phyloP scores from a whole-genome alignment of 1,140 invertebrate species.

The Anastatus disparis region DNA sequence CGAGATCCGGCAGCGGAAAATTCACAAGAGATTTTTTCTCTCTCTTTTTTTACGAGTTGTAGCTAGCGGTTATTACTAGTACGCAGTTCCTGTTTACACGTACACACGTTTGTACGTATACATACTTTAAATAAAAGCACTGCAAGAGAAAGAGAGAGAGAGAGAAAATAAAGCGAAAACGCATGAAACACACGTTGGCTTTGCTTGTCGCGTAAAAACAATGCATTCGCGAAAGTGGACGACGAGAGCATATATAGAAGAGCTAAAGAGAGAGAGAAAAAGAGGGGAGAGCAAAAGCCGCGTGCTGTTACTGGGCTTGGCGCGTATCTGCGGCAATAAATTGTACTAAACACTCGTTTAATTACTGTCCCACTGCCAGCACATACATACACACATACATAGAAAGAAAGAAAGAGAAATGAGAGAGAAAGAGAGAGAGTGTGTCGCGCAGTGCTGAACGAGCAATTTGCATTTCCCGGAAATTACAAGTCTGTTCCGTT shows the following conservation, averaged over 20 bases:
- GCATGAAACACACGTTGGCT: neutral
- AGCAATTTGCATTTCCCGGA: constrained; percentile 52
- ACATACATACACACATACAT: too few species aligned
- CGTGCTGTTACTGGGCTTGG: constrained; percentile 1
- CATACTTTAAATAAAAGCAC: too few species aligned
- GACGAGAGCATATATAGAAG: neutral
- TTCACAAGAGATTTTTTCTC: neutral
- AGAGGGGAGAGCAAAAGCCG: neutral
- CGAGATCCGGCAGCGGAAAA: neutral
- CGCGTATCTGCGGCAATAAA: constrained; percentile 45
- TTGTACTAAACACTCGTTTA: constrained; percentile 52
- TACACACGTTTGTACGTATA: too few species aligned
- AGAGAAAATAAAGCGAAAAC: neutral
- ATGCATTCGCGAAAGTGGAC: too few species aligned
- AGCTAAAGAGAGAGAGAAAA: neutral
- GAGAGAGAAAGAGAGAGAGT: too few species aligned
- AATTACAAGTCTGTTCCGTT: constrained; percentile 54
- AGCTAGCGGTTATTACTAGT: constrained; percentile 2
- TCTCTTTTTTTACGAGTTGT: neutral
- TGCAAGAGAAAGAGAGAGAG: neutral
- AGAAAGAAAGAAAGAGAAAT: too few species aligned
- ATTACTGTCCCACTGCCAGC: constrained; percentile 43
- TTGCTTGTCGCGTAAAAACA: constrained; percentile 25
- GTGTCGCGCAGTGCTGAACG: constrained; percentile 42
- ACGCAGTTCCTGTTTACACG: neutral